Conservation (phyloP, 2,797 vertebrate species). For the Phoebastria nigripes region DNA sequence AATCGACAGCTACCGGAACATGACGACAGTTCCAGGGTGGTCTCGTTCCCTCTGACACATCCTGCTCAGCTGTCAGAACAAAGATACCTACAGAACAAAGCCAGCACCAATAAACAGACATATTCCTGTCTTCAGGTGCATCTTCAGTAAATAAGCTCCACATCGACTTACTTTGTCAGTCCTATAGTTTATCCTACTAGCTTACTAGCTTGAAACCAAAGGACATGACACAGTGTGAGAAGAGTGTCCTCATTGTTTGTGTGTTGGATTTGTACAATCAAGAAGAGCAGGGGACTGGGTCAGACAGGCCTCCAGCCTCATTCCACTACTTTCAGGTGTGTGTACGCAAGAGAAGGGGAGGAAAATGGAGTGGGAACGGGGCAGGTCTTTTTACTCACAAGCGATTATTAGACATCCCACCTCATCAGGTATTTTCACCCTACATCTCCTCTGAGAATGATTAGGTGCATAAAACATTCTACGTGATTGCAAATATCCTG, state of each 20-base stretch:
- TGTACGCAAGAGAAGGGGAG: background rate
- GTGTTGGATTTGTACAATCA: background rate
- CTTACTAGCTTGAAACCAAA: background rate
- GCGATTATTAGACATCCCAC: rapidly evolving
- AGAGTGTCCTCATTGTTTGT: background rate
- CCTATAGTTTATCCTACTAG: background rate
- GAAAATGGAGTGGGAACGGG: rapidly evolving
- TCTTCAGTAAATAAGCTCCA: background rate
- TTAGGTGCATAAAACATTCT: background rate
- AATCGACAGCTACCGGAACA: background rate
- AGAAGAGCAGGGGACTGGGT: background rate
- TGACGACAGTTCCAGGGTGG: rapidly evolving
- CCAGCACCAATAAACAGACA: background rate
- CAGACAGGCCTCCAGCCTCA: background rate
- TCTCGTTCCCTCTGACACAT: background rate
- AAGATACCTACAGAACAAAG: background rate
- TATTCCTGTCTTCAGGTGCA: background rate
- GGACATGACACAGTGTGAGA: background rate
- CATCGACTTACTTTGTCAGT: background rate
- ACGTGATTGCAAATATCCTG: background rate
- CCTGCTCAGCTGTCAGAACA: background rate
- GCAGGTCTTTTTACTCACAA: background rate
- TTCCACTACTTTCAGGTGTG: background rate
- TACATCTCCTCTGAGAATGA: background rate
- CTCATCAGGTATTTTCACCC: background rate